Evolutionary conservation across 2,888 invertebrate genomes (phyloP), one percentile per base, ranked within the genome.

Genomic region (Lutraria lutraria): DNA sequence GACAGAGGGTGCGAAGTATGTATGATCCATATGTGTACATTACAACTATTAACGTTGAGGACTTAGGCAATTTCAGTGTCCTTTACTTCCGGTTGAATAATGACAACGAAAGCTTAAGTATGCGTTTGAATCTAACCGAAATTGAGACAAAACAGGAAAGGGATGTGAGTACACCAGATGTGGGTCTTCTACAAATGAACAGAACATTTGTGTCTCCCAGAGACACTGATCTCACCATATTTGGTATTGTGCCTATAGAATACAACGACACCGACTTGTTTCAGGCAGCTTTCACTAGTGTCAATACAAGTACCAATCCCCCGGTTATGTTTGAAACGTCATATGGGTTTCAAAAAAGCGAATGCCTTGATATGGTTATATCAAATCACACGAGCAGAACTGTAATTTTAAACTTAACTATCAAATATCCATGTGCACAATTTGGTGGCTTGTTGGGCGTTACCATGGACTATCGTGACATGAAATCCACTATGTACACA

Each of bases 381-480:
- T 72, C 79, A 29, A 52, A 79, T 15, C 43, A 82, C 10, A 86
- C 88, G 2, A 63, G 86, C 21, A 83, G 60, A 31, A 88, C 83
- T 21, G 83, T 83, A 16, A 88, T 83, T 52, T 87, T 92, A 52
- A 81, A 86, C n/a, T 88, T 92, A n/a, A 88, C 88, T 21, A 79
- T 92, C 10, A 63, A 85, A 53, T 83, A 90, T 29, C 89, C 86
- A 43, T 92, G 89, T 54, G 89, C 87, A 3, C 89, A 89, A 76
- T 90, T 87, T 81, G 92, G 92, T 63, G 92, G 92, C 15, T 88
- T 92, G 53, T 83, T 92, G 1, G 89, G 89, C 16, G 85, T 90
- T 13, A 88, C 88, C 21, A 86, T 90, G 79, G 87, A 89, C 4
- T 87, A 89, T 19, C 54, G 80, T 52, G 80, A 88, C 25, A 60